Base-by-base conservation (phyloP, 2,113 vertebrate genomes). In the Nerophis ophidion region DNA sequence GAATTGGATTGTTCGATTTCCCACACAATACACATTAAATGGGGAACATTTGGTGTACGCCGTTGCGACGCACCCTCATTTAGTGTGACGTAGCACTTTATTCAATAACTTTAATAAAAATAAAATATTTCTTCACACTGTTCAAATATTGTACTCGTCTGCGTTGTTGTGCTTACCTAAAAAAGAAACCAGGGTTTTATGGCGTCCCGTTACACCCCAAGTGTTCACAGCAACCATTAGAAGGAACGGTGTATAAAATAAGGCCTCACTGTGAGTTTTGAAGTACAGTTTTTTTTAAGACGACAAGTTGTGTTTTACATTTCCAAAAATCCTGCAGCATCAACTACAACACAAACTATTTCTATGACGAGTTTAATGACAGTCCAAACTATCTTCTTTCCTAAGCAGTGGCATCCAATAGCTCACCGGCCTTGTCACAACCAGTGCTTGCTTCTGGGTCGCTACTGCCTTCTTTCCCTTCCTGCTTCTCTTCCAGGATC, bases 251-350 rank as follows among this genome's bases (percentile, higher is more conserved):
- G 66, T 61, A 58, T 70, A 74, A 56, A 63, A 74, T 80, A 83
- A 86, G 81, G 81, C 87, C 84, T 84, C 81, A 74, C 73, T 57
- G 81, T 83, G 83, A 75, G 89, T 79, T 86, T 74, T 74, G 65
- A 84, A 71, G 79, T 84, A 84, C 63, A 84, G 81, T 26, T 26
- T 26, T 26, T 26, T 26, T 26, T 26, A 17, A 82, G 78, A 83
- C 76, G 60, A 44, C 46, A 52, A 75, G 55, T 46, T 42, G 19
- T 17, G 48, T 65, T 76, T 82, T 88, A 88, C 74, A 76, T 77
- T 82, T 73, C 74, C 67, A 74, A 64, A 54, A 72, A 71, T 76
- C 65, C 54, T 67, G 51, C 65, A 60, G 68, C 59, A 46, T 9
- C 59, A 53, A 61, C 74, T 81, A 84, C 62, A 59, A 63, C 66